These are phyloP conservation scores for Mythimna albipuncta DNA, from an alignment of 2,888 invertebrate genomes.

Conservation along the genomic window DNA sequence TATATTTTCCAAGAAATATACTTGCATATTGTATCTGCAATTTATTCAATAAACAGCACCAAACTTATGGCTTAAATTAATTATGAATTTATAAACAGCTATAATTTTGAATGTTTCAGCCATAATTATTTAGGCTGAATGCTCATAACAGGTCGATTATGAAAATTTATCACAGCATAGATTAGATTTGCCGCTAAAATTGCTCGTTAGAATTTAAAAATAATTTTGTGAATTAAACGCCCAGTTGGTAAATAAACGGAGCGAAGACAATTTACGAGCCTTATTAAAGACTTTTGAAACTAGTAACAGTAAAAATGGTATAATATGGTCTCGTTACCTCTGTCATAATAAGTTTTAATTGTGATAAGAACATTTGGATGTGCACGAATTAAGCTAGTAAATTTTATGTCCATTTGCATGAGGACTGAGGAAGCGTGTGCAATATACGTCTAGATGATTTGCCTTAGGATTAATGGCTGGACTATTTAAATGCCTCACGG, in stretches of 20 bases:
- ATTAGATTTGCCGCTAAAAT: conserved; percentile 32
- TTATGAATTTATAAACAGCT: background rate
- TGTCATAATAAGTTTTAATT: conserved; percentile 76
- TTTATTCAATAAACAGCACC: background rate
- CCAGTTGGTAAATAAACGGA: conserved; percentile 15
- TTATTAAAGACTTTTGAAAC: conserved; percentile 57
- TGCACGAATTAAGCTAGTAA: conserved; percentile 75
- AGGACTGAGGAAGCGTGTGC: conserved; percentile 72
- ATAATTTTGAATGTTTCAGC: conserved; percentile 1
- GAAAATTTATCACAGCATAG: conserved; percentile 31
- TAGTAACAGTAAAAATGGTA: conserved; percentile 60
- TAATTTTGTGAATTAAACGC: conserved; percentile 19
- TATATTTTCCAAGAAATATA: background rate
- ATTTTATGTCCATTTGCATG: conserved; percentile 81
- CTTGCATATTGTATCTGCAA: background rate
- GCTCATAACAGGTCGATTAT: conserved; percentile 32
- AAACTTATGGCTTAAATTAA: background rate
- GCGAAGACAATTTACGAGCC: conserved; percentile 34
- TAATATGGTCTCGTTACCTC: conserved; percentile 59
- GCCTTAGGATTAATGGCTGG: conserved; percentile 77
- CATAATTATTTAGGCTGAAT: conserved; percentile 14
- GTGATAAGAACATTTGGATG: conserved; percentile 71
- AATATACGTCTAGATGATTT: conserved; percentile 70
- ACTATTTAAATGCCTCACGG: conserved; percentile 83
- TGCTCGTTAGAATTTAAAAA: conserved; percentile 14